Evolutionary conservation across 2,113 vertebrate genomes (phyloP).

Genomic region (Glaucomys volans): DNA sequence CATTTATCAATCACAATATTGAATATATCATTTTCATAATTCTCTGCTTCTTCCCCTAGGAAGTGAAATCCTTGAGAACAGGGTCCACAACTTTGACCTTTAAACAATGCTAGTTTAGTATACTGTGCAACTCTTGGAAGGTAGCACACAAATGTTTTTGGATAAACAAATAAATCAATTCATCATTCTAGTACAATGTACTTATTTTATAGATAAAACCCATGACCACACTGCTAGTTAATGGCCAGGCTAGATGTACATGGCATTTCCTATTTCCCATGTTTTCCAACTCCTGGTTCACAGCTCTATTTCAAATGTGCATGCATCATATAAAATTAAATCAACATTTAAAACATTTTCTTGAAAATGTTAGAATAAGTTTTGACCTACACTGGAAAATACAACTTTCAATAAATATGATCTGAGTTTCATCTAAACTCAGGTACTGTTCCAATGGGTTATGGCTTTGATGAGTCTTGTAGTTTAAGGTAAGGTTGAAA

Average conservation of each 20-base stretch:
- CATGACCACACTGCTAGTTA: background rate
- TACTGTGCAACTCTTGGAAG: background rate
- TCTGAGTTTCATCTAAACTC: background rate
- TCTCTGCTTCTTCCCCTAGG: background rate
- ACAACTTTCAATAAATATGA: background rate
- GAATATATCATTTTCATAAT: background rate
- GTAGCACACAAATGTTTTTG: background rate
- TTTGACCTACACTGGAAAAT: conserved; percentile 6
- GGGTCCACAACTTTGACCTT: background rate
- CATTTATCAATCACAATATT: background rate
- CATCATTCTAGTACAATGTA: background rate
- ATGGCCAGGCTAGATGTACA: background rate
- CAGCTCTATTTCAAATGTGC: background rate
- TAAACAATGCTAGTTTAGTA: background rate
- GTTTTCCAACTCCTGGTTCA: background rate
- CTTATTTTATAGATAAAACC: background rate
- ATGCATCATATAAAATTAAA: conserved; percentile 11
- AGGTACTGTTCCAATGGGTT: background rate
- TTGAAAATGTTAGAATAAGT: background rate
- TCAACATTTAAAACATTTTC: background rate
- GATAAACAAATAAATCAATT: background rate
- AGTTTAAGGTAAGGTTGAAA: background rate
- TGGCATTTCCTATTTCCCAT: too few relatives aligned
- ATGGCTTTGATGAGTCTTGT: background rate
- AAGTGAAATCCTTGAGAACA: background rate